A percentile compares a stretch with the other conserved stretches of the same genome.
Conservation (phyloP, 2,888 invertebrate genomes). For the Aquatica leii region DNA sequence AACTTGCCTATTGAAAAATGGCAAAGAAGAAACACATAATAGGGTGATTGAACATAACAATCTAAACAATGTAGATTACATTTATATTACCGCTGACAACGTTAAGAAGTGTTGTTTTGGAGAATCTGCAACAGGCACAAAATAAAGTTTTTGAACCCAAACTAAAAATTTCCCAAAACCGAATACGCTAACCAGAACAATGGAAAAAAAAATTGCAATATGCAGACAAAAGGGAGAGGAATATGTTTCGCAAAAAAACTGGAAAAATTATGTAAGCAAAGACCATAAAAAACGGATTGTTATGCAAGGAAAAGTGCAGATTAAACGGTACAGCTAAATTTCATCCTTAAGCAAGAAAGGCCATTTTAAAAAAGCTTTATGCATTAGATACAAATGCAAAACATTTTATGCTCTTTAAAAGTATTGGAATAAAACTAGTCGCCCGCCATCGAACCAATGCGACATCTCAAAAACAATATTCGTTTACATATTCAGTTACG, state of each 20-base stretch:
- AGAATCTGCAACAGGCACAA: too few relatives aligned
- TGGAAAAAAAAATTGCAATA: not conserved
- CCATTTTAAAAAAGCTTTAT: constrained; percentile 4
- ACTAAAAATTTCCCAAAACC: too few relatives aligned
- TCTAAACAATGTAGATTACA: too few relatives aligned
- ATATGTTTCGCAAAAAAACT: constrained; percentile 3
- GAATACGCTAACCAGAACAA: too few relatives aligned
- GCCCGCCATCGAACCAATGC: constrained; percentile 13
- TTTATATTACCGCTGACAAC: too few relatives aligned
- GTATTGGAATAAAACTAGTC: constrained; percentile 14
- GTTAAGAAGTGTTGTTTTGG: too few relatives aligned
- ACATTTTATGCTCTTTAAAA: constrained; percentile 15
- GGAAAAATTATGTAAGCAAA: constrained; percentile 5
- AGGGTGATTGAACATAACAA: too few relatives aligned
- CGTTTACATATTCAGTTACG: not conserved
- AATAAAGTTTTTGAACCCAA: too few relatives aligned
- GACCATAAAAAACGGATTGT: not conserved
- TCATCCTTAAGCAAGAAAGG: constrained; percentile 5
- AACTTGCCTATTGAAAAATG: too few relatives aligned
- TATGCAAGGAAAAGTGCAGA: constrained; percentile 2
- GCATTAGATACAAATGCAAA: constrained; percentile 2
- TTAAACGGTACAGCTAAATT: constrained; percentile 2
- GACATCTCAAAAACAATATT: not conserved
- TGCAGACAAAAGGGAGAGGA: not conserved
- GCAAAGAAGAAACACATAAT: too few relatives aligned